Evolutionary conservation across 2,888 invertebrate genomes (phyloP).

Genomic region (Petrolisthes cinctipes): DNA sequence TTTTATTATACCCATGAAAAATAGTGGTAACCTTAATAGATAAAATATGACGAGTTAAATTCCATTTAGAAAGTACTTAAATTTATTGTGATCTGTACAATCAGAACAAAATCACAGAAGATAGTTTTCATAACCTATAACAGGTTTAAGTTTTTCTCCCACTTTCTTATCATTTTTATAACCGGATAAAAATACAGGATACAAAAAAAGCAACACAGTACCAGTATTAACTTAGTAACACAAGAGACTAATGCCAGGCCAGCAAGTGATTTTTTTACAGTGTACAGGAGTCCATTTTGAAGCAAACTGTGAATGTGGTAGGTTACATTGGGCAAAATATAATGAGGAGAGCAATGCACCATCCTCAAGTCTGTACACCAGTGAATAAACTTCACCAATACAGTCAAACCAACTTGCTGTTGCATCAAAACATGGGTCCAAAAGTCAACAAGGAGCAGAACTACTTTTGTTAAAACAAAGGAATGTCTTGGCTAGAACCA

Average conservation of each 20-base stretch:
- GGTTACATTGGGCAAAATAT: slow-evolving; percentile 12
- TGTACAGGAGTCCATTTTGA: slow-evolving; percentile 24
- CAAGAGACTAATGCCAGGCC: slow-evolving; percentile 33
- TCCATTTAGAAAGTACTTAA: slow-evolving; percentile 56
- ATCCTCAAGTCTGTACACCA: not conserved
- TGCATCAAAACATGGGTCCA: slow-evolving; percentile 42
- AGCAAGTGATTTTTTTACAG: slow-evolving; percentile 28
- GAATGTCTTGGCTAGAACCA: slow-evolving; percentile 52
- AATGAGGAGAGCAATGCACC: slow-evolving; percentile 2
- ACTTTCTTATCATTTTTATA: slow-evolving; percentile 22
- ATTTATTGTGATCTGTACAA: slow-evolving; percentile 61
- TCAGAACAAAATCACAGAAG: slow-evolving; percentile 52
- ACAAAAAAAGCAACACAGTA: slow-evolving; percentile 44
- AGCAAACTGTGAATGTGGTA: slow-evolving; percentile 42
- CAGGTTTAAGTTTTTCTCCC: slow-evolving; percentile 5
- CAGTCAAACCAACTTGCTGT: slow-evolving; percentile 33
- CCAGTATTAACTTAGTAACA: slow-evolving; percentile 28
- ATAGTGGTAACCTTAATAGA: too few species aligned
- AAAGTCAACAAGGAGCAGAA: slow-evolving; percentile 49
- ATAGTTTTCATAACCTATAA: slow-evolving; percentile 42
- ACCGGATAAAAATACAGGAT: slow-evolving; percentile 46
- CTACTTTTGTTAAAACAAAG: slow-evolving; percentile 47
- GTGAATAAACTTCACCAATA: slow-evolving; percentile 28
- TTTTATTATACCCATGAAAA: too few species aligned
- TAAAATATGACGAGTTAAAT: slow-evolving; percentile 3